phyloP scores from a whole-genome alignment of 2,888 invertebrate species.

The Tanytarsus gracilentus region DNA sequence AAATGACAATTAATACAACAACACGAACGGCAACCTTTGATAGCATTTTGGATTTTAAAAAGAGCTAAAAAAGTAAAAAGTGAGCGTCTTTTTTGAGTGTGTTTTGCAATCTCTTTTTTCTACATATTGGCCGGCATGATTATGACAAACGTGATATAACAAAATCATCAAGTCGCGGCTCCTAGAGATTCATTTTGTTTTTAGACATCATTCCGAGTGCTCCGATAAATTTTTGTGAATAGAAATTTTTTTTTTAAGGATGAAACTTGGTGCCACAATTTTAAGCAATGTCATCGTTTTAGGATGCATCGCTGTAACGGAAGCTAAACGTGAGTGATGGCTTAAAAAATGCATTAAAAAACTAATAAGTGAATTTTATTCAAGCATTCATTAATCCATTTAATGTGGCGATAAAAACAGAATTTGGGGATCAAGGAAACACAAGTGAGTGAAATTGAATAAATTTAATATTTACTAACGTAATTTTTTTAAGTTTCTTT shows the following conservation, averaged over 20 bases:
- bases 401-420: slow-evolving; percentile 11
- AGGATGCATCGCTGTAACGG: not conserved
- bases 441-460: not conserved
- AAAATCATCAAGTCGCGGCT: not conserved
- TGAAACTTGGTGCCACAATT: too few species aligned
- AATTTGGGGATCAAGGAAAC: not conserved
- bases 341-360: too few species aligned
- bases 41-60: not conserved
- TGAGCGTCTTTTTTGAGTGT: not conserved
- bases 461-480: not conserved
- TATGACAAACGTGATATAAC: not conserved
- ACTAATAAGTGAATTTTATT: not conserved
- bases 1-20: too few species aligned
- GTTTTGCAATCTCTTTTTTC: not conserved
- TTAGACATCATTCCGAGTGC: not conserved
- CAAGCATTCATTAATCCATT: slow-evolving; percentile 6
- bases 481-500: not conserved
- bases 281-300: not conserved
- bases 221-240: too few species aligned
- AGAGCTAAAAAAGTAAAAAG: not conserved
- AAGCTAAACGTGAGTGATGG: not conserved
- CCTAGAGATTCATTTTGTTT: not conserved
- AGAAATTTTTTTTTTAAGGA: too few species aligned
- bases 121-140: not conserved
- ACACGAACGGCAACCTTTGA: too few species aligned